Conservation (phyloP, 2,888 invertebrate genomes). For the Artemia sp. region DNA sequence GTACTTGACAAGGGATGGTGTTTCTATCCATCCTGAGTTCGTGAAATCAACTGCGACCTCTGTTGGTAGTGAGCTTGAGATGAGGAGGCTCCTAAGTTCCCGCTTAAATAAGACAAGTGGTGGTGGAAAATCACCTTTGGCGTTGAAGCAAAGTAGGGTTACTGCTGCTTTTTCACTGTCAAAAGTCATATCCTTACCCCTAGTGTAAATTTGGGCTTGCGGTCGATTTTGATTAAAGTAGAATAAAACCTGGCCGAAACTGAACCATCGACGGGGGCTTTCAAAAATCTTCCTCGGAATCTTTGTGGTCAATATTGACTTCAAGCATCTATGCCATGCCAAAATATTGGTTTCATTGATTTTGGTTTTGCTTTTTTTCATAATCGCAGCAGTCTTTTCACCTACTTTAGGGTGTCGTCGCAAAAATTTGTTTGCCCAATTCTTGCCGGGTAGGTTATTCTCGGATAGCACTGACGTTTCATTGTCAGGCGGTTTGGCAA, state of each 20-base stretch:
- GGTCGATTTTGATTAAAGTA: not conserved
- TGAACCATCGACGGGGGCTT: not conserved
- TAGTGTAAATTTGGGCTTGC: not conserved
- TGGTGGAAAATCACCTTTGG: not conserved
- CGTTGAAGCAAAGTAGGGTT: not conserved
- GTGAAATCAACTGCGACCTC: not conserved
- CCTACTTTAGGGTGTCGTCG: not conserved
- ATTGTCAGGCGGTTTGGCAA: too few relatives aligned
- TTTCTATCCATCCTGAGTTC: not conserved
- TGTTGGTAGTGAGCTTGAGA: not conserved
- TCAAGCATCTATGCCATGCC: not conserved
- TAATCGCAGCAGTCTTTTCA: not conserved
- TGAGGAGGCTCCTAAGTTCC: not conserved
- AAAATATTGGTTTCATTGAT: not conserved
- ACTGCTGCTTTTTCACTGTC: not conserved
- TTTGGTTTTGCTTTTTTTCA: not conserved
- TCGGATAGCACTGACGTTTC: too few relatives aligned
- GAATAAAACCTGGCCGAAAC: not conserved
- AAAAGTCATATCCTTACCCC: not conserved
- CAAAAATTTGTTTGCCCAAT: not conserved
- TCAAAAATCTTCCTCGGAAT: not conserved
- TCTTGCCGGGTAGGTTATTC: not conserved
- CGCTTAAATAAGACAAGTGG: not conserved
- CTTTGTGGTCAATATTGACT: not conserved
- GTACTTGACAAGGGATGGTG: not conserved